phyloP scores from a whole-genome alignment of 2,888 invertebrate genomes.

The Idaea aversata region DNA sequence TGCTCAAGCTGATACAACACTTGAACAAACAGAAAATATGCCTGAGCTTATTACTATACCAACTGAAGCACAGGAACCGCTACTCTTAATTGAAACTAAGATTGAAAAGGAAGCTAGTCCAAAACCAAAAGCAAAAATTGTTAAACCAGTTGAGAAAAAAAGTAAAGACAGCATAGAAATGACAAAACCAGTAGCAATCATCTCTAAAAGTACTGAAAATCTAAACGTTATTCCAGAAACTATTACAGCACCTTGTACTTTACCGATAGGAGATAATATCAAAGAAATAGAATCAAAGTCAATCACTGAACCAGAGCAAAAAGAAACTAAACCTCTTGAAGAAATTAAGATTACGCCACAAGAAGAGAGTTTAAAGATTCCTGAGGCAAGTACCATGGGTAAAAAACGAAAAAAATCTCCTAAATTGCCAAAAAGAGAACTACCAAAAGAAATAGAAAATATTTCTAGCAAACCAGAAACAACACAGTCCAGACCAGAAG shows the following conservation, averaged over 20 bases:
- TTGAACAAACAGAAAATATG: conserved; percentile 7
- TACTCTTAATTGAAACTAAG: conserved; percentile 8
- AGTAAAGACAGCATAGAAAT: conserved; percentile 36
- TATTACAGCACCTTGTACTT: not conserved
- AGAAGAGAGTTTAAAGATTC: conserved; percentile 12
- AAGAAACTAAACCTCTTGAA: not conserved
- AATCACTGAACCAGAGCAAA: conserved; percentile 4
- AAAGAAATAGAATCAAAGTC: conserved; percentile 10
- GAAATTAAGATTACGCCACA: not conserved
- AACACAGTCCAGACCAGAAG: conserved; percentile 13
- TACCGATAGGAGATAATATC: conserved; percentile 10
- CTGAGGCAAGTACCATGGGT: conserved; percentile 30
- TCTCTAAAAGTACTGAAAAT: not conserved
- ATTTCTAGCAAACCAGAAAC: conserved; percentile 6
- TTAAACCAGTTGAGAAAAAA: conserved; percentile 65
- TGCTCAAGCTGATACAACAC: conserved; percentile 19
- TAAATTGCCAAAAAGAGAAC: conserved; percentile 30
- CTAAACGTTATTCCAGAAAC: not conserved
- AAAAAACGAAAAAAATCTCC: conserved; percentile 43
- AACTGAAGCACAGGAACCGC: conserved; percentile 13
- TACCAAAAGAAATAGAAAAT: conserved; percentile 17
- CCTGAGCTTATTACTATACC: conserved; percentile 8
- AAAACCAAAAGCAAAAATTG: conserved; percentile 58
- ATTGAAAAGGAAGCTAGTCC: conserved; percentile 30
- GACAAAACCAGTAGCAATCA: not conserved